Conservation (phyloP, 2,797 vertebrate genomes). For the Hirundo rustica region DNA sequence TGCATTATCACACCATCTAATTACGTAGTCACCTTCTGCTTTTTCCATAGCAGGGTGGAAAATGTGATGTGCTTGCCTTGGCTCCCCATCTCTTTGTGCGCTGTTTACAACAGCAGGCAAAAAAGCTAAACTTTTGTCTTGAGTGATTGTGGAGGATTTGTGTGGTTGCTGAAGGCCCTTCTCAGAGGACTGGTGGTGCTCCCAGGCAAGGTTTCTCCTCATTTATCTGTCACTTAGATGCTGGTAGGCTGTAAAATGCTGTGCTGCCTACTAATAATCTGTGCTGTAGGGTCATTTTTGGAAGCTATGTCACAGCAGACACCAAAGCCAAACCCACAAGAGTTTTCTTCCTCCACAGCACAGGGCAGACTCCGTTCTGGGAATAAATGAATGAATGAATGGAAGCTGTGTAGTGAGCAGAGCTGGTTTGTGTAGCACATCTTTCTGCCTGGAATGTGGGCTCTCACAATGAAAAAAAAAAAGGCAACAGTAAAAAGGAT, state of each 20-base stretch:
- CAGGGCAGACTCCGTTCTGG: not conserved
- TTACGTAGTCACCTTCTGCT: not conserved
- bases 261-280: not conserved
- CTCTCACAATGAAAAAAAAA: not conserved
- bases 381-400: not conserved
- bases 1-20: not conserved
- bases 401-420: not conserved
- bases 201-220: not conserved
- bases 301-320: not conserved
- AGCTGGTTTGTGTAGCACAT: not conserved
- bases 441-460: not conserved
- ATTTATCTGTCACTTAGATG: not conserved
- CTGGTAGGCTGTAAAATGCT: not conserved
- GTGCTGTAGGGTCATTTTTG: not conserved
- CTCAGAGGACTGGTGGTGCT: not conserved
- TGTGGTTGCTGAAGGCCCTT: not conserved
- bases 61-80: not conserved
- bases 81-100: not conserved
- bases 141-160: not conserved
- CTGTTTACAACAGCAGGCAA: not conserved
- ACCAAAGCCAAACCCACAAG: not conserved
- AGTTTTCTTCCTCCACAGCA: not conserved
- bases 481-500: not conserved
- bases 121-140: not conserved
- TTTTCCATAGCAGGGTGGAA: slow-evolving; percentile 34